Conservation (phyloP, 2,113 vertebrate species). For the Percopsis transmontana region DNA sequence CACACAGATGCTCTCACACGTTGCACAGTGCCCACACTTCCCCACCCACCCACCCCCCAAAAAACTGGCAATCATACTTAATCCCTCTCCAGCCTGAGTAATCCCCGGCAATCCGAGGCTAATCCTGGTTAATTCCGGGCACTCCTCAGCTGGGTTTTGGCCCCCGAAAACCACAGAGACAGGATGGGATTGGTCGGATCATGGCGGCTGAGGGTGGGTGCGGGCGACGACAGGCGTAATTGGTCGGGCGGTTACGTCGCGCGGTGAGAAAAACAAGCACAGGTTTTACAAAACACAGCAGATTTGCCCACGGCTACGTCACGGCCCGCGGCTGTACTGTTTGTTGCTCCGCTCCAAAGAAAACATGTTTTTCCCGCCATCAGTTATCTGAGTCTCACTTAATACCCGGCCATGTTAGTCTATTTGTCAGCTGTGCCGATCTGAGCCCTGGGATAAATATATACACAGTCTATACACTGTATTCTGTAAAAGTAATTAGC, state of each 20-base stretch:
- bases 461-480: not conserved
- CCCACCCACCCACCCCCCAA: constrained; percentile 44
- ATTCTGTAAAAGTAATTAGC: constrained; percentile 1
- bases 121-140: constrained; percentile 80
- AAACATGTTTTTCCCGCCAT: constrained; percentile 66
- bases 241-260: constrained; percentile 46
- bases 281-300: constrained; percentile 53
- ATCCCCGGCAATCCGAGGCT: constrained; percentile 73
- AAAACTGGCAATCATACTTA: constrained; percentile 76
- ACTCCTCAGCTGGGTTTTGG: constrained; percentile 70
- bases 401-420: not conserved
- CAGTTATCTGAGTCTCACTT: not conserved
- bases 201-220: constrained; percentile 50
- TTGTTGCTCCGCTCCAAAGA: not conserved
- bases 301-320: constrained; percentile 54
- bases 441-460: not conserved
- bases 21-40: not conserved
- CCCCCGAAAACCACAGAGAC: constrained; percentile 68
- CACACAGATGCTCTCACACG: not conserved
- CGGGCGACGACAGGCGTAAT: constrained; percentile 47
- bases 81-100: constrained; percentile 77
- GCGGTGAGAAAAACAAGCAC: constrained; percentile 65
- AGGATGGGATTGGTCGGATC: constrained; percentile 72
- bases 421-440: not conserved
- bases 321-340: constrained; percentile 26